phyloP scores from a whole-genome alignment of 2,888 invertebrate genomes.

The Ectropis crepuscularia region DNA sequence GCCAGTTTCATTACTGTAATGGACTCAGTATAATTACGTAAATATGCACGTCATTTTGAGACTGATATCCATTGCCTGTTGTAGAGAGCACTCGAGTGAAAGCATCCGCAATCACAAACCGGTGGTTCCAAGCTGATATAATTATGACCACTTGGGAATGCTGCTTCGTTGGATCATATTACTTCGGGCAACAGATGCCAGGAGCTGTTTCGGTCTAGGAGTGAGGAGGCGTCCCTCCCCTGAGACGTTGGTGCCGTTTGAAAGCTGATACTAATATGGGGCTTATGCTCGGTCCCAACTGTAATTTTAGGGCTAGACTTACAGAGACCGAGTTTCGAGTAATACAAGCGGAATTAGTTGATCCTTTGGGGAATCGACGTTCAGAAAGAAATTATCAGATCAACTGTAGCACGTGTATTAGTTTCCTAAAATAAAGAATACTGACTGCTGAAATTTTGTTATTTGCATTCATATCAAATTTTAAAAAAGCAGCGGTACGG shows the following conservation, averaged over 20 bases:
- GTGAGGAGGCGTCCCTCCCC: constrained; percentile 21
- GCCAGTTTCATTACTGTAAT: constrained; percentile 44
- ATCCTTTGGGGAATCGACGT: constrained; percentile 15
- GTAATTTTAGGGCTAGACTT: constrained; percentile 45
- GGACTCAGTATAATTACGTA: constrained; percentile 20
- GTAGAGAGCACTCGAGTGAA: not conserved
- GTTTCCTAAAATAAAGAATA: no score
- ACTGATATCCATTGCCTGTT: constrained; percentile 24
- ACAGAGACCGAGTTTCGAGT: constrained; percentile 26
- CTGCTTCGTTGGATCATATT: constrained; percentile 45
- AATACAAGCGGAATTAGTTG: constrained; percentile 20
- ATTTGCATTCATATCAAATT: no score
- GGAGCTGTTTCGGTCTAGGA: constrained; percentile 29
- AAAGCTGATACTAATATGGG: constrained; percentile 54
- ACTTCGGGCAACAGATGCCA: constrained; percentile 64
- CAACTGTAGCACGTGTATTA: not conserved
- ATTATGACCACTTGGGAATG: constrained; percentile 2
- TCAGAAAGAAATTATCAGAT: constrained; percentile 2
- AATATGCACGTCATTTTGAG: constrained; percentile 2
- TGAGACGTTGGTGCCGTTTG: constrained; percentile 39
- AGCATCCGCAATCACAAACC: constrained; percentile 16
- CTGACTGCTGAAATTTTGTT: no score
- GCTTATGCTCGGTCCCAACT: constrained; percentile 54
- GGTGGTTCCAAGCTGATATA: constrained; percentile 18
- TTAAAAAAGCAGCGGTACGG: no score